Conservation (phyloP, 2,113 vertebrate genomes). For the Aegypius monachus region DNA sequence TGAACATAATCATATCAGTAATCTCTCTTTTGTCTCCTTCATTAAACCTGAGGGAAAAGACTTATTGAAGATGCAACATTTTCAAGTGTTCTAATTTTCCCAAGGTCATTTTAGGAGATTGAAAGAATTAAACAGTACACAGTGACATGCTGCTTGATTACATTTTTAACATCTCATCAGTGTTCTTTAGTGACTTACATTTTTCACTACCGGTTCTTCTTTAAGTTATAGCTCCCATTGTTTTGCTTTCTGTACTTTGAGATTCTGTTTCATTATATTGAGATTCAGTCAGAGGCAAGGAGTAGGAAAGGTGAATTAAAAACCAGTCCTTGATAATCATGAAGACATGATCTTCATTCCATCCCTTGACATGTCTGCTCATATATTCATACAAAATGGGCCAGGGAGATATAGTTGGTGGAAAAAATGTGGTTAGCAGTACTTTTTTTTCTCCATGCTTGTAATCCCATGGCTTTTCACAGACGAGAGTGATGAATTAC, state of each 20-base stretch:
- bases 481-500: constrained; percentile 72
- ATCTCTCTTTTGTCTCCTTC: neutral
- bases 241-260: neutral
- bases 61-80: neutral
- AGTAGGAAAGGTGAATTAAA: neutral
- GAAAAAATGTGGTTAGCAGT: neutral
- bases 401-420: neutral
- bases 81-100: constrained; percentile 4
- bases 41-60: neutral
- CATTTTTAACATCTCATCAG: neutral
- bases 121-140: neutral
- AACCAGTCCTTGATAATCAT: neutral
- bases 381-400: neutral
- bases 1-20: neutral
- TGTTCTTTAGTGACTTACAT: neutral
- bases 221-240: neutral
- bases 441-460: neutral
- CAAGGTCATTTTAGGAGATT: constrained; percentile 1
- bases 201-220: neutral
- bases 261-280: neutral
- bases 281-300: neutral
- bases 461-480: constrained; percentile 57
- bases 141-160: neutral
- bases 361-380: neutral
- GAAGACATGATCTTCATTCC: constrained; percentile 6